Base-by-base conservation (phyloP, 1,140 invertebrate genomes). In the Caenorhabditis remanei region DNA sequence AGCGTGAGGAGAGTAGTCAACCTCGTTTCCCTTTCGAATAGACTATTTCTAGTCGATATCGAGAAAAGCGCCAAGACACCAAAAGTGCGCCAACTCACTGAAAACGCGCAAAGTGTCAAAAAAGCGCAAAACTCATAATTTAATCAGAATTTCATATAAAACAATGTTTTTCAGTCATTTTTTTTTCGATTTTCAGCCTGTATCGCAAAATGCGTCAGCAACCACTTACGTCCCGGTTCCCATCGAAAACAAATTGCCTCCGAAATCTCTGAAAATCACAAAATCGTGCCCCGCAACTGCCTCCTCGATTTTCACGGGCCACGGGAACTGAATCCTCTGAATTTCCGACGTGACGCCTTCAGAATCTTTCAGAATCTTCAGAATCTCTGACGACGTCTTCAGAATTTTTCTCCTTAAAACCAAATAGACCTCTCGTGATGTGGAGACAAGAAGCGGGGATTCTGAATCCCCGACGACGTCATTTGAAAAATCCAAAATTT, bases 211-310 rank as follows among this genome's bases (percentile, higher is more conserved):
- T 53, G 2, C 16, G 16, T 19, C 13, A 11, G 8, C 4, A 46
- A 4, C 40, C 7, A 79, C 71, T 24, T 13, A 79, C 71, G 71
- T 79, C 53, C 71, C 71, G n/a, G 71, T 79, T 19, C 71, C 71
- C 71, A 79, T 79, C 9, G 71, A 79, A 5, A 79, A 79, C 46
- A 79, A n/a, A n/a, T 79, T 79, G 19, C 71, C 71, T 8, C 7
- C 14, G 7, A 46, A 50, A 79, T 79, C 71, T 24, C 43, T 4
- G n/a, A 50, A 79, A 5, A 79, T 50, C 19, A 50, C 7, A 79
- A 50, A 50, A 53, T 79, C 71, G 46, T 79, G 43, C 0, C 71
- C 71, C 24, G 13, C 71, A 3, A 8, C 14, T 8, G 71, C 71
- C 11, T 79, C 71, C 19, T 53, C 21, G 13, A 79, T 79, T 50